Conservation (phyloP, 2,113 vertebrate species). For the pig (Sus scrofa) region DNA sequence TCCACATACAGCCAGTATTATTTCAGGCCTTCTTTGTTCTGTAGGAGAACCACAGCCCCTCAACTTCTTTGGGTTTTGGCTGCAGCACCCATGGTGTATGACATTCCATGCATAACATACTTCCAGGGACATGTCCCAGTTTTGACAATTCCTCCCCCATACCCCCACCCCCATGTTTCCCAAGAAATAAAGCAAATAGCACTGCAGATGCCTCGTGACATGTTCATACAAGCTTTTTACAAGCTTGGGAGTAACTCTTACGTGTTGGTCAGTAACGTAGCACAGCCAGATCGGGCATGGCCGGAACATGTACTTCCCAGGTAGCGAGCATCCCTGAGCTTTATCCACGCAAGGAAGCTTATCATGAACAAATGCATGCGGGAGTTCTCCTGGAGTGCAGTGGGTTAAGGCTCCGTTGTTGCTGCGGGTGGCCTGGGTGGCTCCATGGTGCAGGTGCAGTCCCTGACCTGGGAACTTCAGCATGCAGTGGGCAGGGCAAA, state of each 20-base stretch:
- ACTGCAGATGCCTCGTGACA: constrained; percentile 21
- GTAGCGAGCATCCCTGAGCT: not conserved
- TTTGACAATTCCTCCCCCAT: constrained; percentile 45
- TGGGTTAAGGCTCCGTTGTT: no score
- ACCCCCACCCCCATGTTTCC: not conserved
- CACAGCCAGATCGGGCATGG: not conserved
- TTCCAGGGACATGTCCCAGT: constrained; percentile 54
- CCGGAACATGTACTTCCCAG: not conserved
- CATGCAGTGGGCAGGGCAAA: no score
- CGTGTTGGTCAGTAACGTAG: not conserved
- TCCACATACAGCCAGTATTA: constrained; percentile 44
- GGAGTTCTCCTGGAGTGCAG: no score
- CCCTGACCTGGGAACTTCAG: no score
- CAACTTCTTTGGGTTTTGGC: not conserved
- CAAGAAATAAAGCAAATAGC: constrained; percentile 57
- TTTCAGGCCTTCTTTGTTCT: constrained; percentile 64
- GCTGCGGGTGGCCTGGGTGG: no score
- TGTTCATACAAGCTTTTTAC: constrained; percentile 45
- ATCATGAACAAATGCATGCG: not conserved
- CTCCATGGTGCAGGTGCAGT: no score
- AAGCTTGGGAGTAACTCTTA: not conserved
- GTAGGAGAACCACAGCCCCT: constrained; percentile 37
- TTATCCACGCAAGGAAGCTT: not conserved
- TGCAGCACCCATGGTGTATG: constrained; percentile 18
- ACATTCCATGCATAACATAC: constrained; percentile 62